Evolutionary conservation across 2,888 invertebrate species (phyloP), one percentile per base, ranked within the genome.

Genomic region (Agrochola circellaris): DNA sequence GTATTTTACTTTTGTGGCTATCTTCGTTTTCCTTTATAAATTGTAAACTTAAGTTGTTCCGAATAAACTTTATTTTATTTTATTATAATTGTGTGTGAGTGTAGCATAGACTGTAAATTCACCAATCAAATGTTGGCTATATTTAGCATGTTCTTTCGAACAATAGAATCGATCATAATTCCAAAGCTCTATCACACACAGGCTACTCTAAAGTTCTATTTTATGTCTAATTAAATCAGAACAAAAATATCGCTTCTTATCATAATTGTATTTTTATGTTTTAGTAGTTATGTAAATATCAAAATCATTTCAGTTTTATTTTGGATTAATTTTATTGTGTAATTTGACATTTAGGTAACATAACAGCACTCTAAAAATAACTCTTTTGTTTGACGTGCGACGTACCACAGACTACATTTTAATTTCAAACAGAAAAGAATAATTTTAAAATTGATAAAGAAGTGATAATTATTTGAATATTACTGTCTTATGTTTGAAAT

Each of bases 201-300:
- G 38, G 8, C 38, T 9, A 38, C 38, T 38, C 38, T 38, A 38
- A 9, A 9, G 38, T 38, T 38, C 38, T 42, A 38, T 58, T 74
- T 73, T 60, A 60, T 74, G 13, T 74, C 4, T 23, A n/a, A 74
- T 75, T 51, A 73, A 73, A 30, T 30, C 42, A 73, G 23, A 30
- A 13, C 2, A 30, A 72, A 26, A 72, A 26, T 48, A 17, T 20
- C 23, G 48, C 11, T 15, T 6, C 58, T n/a, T n/a, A 75, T n/a
- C 17, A 13, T 42, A 26, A 73, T 38, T 17, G 45, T 17, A 73
- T 17, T 51, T 61, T 51, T 75, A 74, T 61, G 1, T 26, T 38
- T 38, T 11, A 48, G 5, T 38, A 4, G 30, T 26, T 74, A 74
- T 9, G 30, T 42, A n/a, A 61, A 74, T 26, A 74, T 51, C 60